Base-by-base conservation (phyloP, 2,888 invertebrate species). In the Ganaspis brasiliensis region DNA sequence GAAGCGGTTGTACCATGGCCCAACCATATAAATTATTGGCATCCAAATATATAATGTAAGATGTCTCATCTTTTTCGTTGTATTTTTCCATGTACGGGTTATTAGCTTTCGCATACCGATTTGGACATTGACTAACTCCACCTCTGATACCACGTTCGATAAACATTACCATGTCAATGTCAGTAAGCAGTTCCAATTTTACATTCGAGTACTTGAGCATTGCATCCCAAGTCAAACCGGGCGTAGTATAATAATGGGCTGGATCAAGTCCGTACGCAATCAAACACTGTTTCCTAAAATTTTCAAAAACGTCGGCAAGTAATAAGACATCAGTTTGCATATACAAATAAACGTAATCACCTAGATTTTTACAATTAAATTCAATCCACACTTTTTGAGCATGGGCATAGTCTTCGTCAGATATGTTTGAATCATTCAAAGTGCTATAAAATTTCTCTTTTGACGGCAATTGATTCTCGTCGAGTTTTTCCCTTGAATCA, bases 361-460 rank as follows among this genome's bases (percentile, higher is more conserved):
- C 45, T 1, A 45, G 45, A 9, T 45, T 45, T 3, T 45, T 45
- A 45, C 45, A 45, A 81, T 91, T 90, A 49, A 85, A 74, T 72
- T 59, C 1, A 57, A 14, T 2, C 49, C 73, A 70, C 1, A 76
- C 40, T 12, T 26, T 14, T 12, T 70, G n/a, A 0, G 59, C 57
- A 45, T 73, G 31, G 1, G 14, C 52, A 37, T 72, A 75, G 1
- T 61, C 83, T 8, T 77, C 72, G 19, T 81, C 76, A 0, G 70
- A 61, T 8, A 87, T 78, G 6, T 71, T 5, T 10, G 49, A 19
- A 59, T 87, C 75, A n/a, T 57, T 83, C 10, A 88, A 67, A 8
- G 61, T 79, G 19, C 81, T 84, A 71, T 78, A 82, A 81, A 87
- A 87, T 6, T 59, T 40, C 16, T 82, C 79, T 76, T 73, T 76